Conservation (phyloP, 2,888 invertebrate species). For the Tanypteryx hageni region DNA sequence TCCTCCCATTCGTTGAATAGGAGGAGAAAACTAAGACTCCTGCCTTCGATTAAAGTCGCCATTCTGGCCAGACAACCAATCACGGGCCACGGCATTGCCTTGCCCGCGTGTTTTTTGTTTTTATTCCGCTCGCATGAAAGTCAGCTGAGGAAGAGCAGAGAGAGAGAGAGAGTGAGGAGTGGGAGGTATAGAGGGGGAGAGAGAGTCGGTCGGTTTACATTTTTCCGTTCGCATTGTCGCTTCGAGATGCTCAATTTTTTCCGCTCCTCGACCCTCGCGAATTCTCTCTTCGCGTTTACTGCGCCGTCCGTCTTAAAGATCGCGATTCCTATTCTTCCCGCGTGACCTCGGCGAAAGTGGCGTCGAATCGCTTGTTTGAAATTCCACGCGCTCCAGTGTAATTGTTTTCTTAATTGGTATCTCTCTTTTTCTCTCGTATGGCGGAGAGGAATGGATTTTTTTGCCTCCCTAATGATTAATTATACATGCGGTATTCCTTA, state of each 20-base stretch:
- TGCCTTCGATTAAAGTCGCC: conserved; percentile 51
- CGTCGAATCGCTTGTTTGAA: conserved; percentile 55
- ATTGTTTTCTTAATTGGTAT: conserved; percentile 61
- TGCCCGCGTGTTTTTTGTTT: background rate
- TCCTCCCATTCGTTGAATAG: too few relatives aligned
- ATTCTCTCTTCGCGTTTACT: conserved; percentile 43
- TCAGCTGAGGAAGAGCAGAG: background rate
- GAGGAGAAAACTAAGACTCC: background rate
- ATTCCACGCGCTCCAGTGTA: conserved; percentile 51
- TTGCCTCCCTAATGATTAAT: background rate
- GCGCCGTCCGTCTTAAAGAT: conserved; percentile 22
- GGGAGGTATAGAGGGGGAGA: background rate
- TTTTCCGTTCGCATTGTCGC: conserved; percentile 36
- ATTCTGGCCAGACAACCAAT: conserved; percentile 53
- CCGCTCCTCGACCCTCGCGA: background rate
- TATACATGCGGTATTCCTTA: background rate
- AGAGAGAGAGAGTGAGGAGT: background rate
- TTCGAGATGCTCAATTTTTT: conserved; percentile 43
- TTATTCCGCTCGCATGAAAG: conserved; percentile 22
- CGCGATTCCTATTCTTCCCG: conserved; percentile 27
- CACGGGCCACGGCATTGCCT: conserved; percentile 36
- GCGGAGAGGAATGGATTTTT: background rate
- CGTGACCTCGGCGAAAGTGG: conserved; percentile 23
- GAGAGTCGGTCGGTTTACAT: conserved; percentile 10
- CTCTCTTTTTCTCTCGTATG: background rate